Percentiles rank a stretch among this genome's conserved stretches.
Evolutionary conservation across 2,113 vertebrate genomes (phyloP).

Genomic region (Cyanoliseus patagonus): DNA sequence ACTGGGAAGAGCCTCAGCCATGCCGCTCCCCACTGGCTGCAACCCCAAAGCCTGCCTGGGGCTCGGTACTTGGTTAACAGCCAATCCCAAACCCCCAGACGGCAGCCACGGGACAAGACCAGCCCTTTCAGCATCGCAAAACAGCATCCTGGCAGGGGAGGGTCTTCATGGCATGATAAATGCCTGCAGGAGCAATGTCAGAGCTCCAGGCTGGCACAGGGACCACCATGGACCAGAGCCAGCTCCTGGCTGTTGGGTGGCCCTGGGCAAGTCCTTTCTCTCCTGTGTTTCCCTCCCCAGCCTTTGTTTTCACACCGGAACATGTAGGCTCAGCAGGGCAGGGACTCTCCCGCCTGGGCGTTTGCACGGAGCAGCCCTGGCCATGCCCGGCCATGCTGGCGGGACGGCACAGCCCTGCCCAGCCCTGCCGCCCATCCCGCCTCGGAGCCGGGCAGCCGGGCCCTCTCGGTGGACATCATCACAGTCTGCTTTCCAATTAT

Average conservation of each 20-base stretch:
- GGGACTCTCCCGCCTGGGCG: neutral
- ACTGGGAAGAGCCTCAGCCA: neutral
- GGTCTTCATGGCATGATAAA: neutral
- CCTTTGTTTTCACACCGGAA: neutral
- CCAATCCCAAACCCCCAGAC: neutral
- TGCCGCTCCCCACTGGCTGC: neutral
- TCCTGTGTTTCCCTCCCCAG: neutral
- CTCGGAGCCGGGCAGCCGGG: neutral
- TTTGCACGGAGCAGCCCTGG: fast-evolving
- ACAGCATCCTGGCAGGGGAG: neutral
- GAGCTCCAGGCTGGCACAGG: neutral
- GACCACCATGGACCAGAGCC: neutral
- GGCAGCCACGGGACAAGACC: neutral
- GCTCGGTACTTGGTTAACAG: neutral
- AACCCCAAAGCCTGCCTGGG: neutral
- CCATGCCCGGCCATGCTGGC: neutral
- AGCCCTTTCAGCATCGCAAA: neutral
- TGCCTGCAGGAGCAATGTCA: neutral
- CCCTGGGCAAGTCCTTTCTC: neutral
- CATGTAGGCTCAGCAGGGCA: neutral
- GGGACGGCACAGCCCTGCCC: neutral
- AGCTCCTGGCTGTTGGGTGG: neutral
- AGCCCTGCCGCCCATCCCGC: neutral
- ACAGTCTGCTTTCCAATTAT: slow-evolving; percentile 55
- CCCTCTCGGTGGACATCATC: neutral